Evolutionary conservation across 2,888 invertebrate genomes (phyloP).

Genomic region (Synanthedon formicaeformis): DNA sequence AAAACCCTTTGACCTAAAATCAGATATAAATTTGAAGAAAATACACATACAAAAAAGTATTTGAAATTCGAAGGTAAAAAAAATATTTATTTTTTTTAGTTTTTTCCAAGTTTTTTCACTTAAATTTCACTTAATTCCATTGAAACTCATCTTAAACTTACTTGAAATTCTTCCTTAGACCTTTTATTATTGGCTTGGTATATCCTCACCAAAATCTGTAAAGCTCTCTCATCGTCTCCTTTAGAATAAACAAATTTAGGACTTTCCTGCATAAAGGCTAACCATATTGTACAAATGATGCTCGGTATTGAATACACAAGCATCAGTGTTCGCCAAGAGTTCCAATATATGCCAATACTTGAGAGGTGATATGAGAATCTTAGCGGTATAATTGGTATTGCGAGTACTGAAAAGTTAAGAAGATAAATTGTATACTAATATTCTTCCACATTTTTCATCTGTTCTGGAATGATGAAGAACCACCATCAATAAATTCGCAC

Average conservation of each 20-base stretch:
- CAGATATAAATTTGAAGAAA: not conserved
- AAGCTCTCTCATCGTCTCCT: conserved; percentile 66
- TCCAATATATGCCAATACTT: conserved; percentile 62
- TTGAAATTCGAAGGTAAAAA: too few species aligned
- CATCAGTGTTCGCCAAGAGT: conserved; percentile 81
- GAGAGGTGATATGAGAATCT: conserved; percentile 39
- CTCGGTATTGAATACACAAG: conserved; percentile 73
- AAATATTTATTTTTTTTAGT: too few species aligned
- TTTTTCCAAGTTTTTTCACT: too few species aligned
- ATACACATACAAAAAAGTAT: too few species aligned
- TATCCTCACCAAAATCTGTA: conserved; percentile 43
- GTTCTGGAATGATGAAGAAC: too few species aligned
- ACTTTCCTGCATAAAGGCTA: conserved; percentile 76
- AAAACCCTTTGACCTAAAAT: conserved; percentile 29
- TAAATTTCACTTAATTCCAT: too few species aligned
- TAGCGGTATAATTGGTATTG: conserved; percentile 74
- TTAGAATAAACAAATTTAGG: conserved; percentile 78
- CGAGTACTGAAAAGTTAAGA: conserved; percentile 55
- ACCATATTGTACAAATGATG: conserved; percentile 56
- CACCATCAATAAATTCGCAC: too few species aligned
- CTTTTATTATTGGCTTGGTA: conserved; percentile 32
- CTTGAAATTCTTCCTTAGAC: conserved; percentile 25
- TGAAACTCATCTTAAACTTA: conserved; percentile 11
- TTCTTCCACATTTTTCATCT: too few species aligned
- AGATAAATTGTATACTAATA: not conserved